A percentile compares a stretch with the other conserved stretches of the same genome.
Conservation (phyloP, 53 echinoderm and acorn worm genomes). For the Stichopus horrens region DNA sequence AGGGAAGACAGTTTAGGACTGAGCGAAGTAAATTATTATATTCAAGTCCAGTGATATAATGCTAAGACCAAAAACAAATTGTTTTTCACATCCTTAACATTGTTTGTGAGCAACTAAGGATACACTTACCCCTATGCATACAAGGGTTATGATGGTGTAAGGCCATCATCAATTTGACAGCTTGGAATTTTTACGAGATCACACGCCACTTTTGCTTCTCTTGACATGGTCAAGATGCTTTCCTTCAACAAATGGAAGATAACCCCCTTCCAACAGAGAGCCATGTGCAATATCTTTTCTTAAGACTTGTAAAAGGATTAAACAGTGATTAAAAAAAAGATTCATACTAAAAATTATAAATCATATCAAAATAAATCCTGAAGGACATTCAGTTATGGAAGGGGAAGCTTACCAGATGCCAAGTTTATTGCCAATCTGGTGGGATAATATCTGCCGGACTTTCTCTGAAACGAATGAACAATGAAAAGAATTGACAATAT, state of each 20-base stretch:
- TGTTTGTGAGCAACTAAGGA: too few relatives aligned
- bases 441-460: constrained; percentile 88
- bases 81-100: too few relatives aligned
- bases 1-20: background rate
- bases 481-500: background rate
- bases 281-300: too few relatives aligned
- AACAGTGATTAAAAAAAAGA: background rate
- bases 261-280: background rate
- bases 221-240: background rate
- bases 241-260: background rate
- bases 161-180: background rate
- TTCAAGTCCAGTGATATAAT: too few relatives aligned
- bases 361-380: too few relatives aligned
- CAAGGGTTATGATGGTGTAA: too few relatives aligned
- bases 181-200: background rate
- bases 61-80: too few relatives aligned
- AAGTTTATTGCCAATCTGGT: constrained; percentile 94
- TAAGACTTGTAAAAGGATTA: too few relatives aligned
- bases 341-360: background rate
- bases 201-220: background rate
- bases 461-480: constrained; percentile 70
- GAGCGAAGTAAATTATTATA: too few relatives aligned
- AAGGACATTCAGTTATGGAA: too few relatives aligned
- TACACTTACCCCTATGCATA: too few relatives aligned
- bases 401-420: constrained; percentile 75